phyloP scores from a whole-genome alignment of 1,140 invertebrate genomes.

The Camponotus vicinus region DNA sequence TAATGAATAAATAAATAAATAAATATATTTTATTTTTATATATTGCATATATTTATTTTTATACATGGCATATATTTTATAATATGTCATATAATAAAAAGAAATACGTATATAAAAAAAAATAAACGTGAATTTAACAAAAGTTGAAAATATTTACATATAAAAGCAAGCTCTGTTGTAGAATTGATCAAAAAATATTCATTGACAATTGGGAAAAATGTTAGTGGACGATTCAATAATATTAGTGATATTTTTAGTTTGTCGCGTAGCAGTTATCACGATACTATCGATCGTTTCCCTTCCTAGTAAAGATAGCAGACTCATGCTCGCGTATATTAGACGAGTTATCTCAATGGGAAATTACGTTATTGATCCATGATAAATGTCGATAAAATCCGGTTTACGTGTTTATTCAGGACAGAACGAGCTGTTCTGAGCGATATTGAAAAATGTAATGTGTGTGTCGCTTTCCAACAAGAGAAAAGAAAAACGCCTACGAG shows the following conservation, averaged over 20 bases:
- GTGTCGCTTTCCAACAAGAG: background rate
- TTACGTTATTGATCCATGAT: slow-evolving; percentile 61
- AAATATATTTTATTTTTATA: background rate
- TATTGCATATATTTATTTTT: too few species aligned
- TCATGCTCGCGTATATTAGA: background rate
- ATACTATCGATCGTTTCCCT: slow-evolving; percentile 66
- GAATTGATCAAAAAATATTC: background rate
- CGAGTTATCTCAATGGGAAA: slow-evolving; percentile 68
- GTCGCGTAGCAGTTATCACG: slow-evolving; percentile 68
- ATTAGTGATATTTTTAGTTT: slow-evolving; percentile 53
- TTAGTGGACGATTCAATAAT: background rate
- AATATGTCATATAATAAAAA: background rate
- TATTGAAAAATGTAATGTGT: slow-evolving; percentile 44
- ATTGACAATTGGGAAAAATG: slow-evolving; percentile 6
- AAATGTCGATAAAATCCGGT: slow-evolving; percentile 30
- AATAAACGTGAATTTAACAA: background rate
- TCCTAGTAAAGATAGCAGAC: slow-evolving; percentile 28
- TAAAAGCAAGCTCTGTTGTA: background rate
- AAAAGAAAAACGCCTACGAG: background rate
- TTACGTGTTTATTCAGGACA: slow-evolving; percentile 44
- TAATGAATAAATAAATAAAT: background rate
- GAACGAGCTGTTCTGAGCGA: background rate
- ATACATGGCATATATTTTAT: too few species aligned
- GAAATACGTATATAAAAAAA: background rate
- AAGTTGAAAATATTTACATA: background rate